A percentile compares a stretch with the other conserved stretches of the same genome.
These are phyloP conservation scores for Rhipidura dahli DNA, from an alignment of 2,113 vertebrate species.

Conservation along the genomic window DNA sequence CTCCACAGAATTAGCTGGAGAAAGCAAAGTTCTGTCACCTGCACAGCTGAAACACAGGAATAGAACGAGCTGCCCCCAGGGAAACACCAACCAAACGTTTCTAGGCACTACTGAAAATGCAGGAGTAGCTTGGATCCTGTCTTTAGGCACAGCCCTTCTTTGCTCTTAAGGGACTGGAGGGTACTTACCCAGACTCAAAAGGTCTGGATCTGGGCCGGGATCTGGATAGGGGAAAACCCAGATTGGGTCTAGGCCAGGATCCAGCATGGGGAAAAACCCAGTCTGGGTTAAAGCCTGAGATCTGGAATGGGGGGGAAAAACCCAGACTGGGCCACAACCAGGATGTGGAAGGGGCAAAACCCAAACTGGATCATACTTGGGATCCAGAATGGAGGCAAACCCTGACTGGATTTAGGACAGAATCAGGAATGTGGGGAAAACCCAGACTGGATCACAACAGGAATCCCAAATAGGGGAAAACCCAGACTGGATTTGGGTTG, in stretches of 20 bases:
- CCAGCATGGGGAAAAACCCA: not conserved
- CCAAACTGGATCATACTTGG: not conserved
- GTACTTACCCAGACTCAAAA: not conserved
- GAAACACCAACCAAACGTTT: not conserved
- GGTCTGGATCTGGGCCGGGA: not conserved
- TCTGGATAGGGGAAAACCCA: accelerated
- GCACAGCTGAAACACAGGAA: not conserved
- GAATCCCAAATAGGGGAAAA: not conserved
- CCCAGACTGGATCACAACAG: accelerated
- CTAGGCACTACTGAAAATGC: not conserved
- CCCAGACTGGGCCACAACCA: not conserved
- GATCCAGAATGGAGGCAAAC: not conserved
- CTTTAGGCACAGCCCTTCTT: not conserved
- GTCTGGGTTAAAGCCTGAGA: too few species aligned
- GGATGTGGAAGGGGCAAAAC: not conserved
- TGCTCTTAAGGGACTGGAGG: not conserved
- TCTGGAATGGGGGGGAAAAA: accelerated
- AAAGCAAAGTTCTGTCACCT: not conserved
- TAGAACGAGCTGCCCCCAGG: not conserved
- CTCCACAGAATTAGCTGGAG: not conserved
- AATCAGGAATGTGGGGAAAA: not conserved
- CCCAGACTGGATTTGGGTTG: accelerated
- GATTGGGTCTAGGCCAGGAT: not conserved
- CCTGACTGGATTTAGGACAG: too few species aligned
- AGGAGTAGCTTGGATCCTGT: not conserved